Evolutionary conservation across 53 echinoderm and acorn worm species (phyloP).

Genomic region (Apostichopus leukothele): DNA sequence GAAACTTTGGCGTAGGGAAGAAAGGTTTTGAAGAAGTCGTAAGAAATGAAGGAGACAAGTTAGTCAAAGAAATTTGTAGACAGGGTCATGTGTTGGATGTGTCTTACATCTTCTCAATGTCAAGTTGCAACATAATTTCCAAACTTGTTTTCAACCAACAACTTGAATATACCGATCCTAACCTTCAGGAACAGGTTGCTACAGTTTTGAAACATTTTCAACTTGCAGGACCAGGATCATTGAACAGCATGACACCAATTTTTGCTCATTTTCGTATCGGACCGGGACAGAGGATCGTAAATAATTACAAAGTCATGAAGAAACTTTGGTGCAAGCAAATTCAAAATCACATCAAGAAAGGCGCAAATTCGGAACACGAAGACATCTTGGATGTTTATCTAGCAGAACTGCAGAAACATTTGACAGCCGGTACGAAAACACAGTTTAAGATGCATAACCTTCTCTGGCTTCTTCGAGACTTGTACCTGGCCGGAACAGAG

Average conservation of each 20-base stretch:
- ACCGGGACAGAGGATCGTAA: conserved; percentile 20
- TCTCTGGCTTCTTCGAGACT: conserved; percentile 38
- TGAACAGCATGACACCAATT: conserved; percentile 19
- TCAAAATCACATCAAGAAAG: conserved; percentile 9
- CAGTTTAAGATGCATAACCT: conserved; percentile 26
- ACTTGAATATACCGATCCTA: conserved; percentile 40
- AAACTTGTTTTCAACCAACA: conserved; percentile 40
- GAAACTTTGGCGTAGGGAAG: conserved; percentile 34
- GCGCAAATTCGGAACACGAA: neutral
- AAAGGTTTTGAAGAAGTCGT: neutral
- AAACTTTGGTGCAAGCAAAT: conserved; percentile 27
- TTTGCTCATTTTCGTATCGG: conserved; percentile 15
- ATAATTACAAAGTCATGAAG: conserved; percentile 36
- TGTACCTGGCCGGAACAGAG: conserved; percentile 48
- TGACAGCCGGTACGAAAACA: neutral
- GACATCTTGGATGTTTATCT: conserved; percentile 46
- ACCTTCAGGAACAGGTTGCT: conserved; percentile 18
- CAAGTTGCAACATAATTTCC: conserved; percentile 44
- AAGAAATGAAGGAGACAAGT: neutral
- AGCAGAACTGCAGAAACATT: conserved; percentile 22
- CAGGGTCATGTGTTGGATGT: conserved; percentile 12
- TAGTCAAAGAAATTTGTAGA: conserved; percentile 21
- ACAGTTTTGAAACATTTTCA: conserved; percentile 33
- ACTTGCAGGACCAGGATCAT: conserved; percentile 33
- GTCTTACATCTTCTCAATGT: conserved; percentile 43